phyloP scores from a whole-genome alignment of 1,140 invertebrate species.

The Drusus annulatus region DNA sequence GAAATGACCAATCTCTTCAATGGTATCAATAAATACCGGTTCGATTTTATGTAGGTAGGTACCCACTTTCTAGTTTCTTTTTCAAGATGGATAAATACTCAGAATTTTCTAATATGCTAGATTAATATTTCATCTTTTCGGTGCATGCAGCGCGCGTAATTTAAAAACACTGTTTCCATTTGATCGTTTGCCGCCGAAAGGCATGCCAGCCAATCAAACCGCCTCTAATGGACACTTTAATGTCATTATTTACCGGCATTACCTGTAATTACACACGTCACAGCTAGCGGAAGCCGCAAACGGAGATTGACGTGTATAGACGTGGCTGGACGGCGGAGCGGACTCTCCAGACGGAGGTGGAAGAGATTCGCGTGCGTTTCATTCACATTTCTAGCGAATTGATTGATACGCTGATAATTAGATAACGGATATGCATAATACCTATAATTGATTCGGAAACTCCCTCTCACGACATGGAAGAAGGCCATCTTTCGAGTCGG shows the following conservation, averaged over 20 bases:
- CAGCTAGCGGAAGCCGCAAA: slow-evolving; percentile 28
- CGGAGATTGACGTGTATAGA: slow-evolving; percentile 23
- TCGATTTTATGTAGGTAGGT: background rate
- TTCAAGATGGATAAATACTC: background rate
- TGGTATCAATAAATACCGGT: background rate
- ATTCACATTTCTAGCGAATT: background rate
- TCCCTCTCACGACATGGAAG: background rate
- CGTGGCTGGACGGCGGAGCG: too few species aligned
- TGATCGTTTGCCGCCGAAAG: slow-evolving; percentile 16
- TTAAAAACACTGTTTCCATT: slow-evolving; percentile 11
- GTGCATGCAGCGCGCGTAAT: slow-evolving; percentile 32
- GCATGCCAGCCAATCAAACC: slow-evolving; percentile 21
- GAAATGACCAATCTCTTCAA: background rate
- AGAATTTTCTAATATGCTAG: background rate
- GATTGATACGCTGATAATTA: background rate
- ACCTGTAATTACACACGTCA: slow-evolving; percentile 30
- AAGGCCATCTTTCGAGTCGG: background rate
- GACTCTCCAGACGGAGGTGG: background rate
- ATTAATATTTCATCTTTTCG: slow-evolving; percentile 5
- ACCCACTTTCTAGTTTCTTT: slow-evolving; percentile 4
- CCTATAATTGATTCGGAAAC: background rate
- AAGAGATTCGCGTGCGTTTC: background rate
- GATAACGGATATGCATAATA: slow-evolving; percentile 8
- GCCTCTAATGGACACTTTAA: slow-evolving; percentile 34
- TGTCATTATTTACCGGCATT: slow-evolving; percentile 41